A percentile compares a stretch with the other conserved stretches of the same genome.
These are phyloP conservation scores for Stichopus horrens DNA, from an alignment of 53 echinoderm and acorn worm genomes.

Conservation along the genomic window DNA sequence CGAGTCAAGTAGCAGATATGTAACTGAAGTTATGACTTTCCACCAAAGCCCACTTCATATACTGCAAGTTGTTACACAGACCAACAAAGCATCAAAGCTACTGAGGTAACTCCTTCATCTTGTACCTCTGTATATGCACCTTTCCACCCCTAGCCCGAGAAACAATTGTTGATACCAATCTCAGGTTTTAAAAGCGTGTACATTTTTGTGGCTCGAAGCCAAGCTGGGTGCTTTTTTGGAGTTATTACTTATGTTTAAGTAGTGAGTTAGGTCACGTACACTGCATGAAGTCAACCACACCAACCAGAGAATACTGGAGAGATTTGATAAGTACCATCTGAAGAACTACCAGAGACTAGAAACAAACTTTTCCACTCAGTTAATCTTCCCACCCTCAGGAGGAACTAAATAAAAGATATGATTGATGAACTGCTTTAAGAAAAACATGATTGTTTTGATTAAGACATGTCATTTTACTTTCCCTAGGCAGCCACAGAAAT, in stretches of 20 bases:
- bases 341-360: neutral
- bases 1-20: no score
- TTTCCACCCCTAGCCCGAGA: neutral
- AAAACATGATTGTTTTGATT: slow-evolving; percentile 3
- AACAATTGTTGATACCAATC: neutral
- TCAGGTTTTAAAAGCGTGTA: neutral
- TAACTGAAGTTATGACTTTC: no score
- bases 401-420: neutral
- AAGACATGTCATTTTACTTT: neutral
- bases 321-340: slow-evolving; percentile 35
- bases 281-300: slow-evolving; percentile 32
- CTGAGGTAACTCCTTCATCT: no score
- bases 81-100: no score
- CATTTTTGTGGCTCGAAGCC: slow-evolving; percentile 8
- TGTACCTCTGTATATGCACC: neutral
- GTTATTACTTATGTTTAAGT: neutral
- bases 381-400: neutral
- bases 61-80: no score
- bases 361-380: neutral
- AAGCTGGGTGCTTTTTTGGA: neutral
- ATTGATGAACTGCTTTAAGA: neutral
- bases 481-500: neutral
- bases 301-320: neutral
- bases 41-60: no score
- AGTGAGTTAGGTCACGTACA: slow-evolving; percentile 21